These are phyloP conservation scores for Rhabditoides inermis DNA, from an alignment of 2,888 invertebrate species.

Conservation along the genomic window DNA sequence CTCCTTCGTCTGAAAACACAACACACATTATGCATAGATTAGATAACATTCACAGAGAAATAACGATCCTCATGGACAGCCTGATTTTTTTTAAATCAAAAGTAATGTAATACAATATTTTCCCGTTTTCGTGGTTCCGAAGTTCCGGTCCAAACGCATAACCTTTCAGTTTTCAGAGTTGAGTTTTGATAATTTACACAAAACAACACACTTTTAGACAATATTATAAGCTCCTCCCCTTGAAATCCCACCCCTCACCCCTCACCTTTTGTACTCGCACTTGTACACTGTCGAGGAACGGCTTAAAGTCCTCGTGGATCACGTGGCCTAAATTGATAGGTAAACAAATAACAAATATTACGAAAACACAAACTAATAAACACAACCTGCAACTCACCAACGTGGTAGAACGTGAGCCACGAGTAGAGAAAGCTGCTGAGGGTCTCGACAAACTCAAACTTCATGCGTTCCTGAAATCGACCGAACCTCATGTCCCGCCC, in stretches of 20 bases:
- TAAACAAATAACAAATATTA: neutral
- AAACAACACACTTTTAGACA: too few relatives aligned
- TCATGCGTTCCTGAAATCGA: constrained; percentile 71
- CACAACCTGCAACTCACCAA: constrained; percentile 56
- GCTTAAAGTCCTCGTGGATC: constrained; percentile 85
- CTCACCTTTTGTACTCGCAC: constrained; percentile 88
- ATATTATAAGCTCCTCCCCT: neutral
- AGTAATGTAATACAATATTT: too few relatives aligned
- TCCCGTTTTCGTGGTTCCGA: too few relatives aligned
- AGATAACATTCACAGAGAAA: too few relatives aligned
- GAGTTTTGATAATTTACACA: too few relatives aligned
- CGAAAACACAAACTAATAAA: constrained; percentile 1
- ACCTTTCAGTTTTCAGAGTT: too few relatives aligned
- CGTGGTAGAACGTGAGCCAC: constrained; percentile 95
- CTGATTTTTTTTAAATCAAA: too few relatives aligned
- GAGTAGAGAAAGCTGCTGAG: constrained; percentile 80
- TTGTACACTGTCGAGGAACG: constrained; percentile 82
- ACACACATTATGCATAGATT: neutral
- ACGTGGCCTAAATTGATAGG: constrained; percentile 67
- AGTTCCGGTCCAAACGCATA: too few relatives aligned
- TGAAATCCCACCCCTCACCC: too few relatives aligned
- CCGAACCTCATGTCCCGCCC: neutral
- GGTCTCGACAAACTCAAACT: constrained; percentile 97
- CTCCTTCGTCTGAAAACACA: constrained; percentile 68
- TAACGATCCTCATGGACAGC: too few relatives aligned